Evolutionary conservation across 2,797 vertebrate species (phyloP), one percentile per base, ranked within the genome.

Genomic region (Molothrus aeneus): DNA sequence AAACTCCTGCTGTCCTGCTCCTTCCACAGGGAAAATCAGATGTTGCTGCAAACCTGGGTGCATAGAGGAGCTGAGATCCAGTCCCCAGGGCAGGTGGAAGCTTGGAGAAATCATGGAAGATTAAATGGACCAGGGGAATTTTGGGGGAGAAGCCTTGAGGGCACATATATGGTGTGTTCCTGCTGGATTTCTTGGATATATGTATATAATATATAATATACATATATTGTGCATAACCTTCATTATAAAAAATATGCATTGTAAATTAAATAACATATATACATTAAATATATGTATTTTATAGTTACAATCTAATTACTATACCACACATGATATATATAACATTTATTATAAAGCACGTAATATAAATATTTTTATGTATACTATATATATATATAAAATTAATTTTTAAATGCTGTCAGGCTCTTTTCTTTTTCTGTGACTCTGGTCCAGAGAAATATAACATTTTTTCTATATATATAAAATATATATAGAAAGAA

Each of bases 131-230:
- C n/a, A 8, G 9, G 17, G 36, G 47, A 29, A 38, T 63, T 77
- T 45, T 14, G 28, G 10, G 38, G 42, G 28, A 68, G 60, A 36
- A 59, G 32, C 7, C 42, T 60, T 10, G 36, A 85, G 40, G 29
- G 16, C 28, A 26, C 0, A 2, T 2, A 17, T 0, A 0, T 6
- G 45, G 38, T 71, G 45, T 25, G 19, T 36, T 53, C 25, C 28
- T 9, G 1, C 51, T 1, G 8, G 17, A 21, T 32, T 36, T 15
- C 69, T 31, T 64, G 51, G 51, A 20, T 51, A 29, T 51, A 51
- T 51, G 7, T 51, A 17, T 51, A 51, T 51, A 29, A 29, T 7
- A 18, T 51, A 51, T 51, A 17, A 51, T 15, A 51, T 20, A 14
- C 13, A 14, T 32, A 56, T 14, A n/a, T 56, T 56, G n/a, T 22